Percentiles rank a stretch among this genome's conserved stretches.
Conservation (phyloP, 2,113 vertebrate genomes). For the Choloepus hoffmanni region DNA sequence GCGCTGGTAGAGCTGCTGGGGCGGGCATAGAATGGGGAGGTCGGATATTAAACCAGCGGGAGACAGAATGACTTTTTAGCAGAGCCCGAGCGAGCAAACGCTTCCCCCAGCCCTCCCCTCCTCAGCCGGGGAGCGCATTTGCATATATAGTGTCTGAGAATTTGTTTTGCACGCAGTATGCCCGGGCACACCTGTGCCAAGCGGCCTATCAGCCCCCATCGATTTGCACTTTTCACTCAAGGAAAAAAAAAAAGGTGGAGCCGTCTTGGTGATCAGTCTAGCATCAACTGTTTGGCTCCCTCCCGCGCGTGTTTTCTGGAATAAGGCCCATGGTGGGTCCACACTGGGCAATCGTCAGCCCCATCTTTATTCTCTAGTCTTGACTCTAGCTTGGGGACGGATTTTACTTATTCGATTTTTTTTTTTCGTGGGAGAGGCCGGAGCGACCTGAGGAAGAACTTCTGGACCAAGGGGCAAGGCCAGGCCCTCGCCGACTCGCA, state of each 20-base stretch:
- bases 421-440: not conserved
- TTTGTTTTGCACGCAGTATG: not conserved
- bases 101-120: not conserved
- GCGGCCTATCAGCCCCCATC: not conserved
- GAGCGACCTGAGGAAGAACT: rapidly evolving
- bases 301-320: too few relatives aligned
- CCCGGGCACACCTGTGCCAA: not conserved
- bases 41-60: slow-evolving; percentile 85
- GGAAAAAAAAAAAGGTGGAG: not conserved
- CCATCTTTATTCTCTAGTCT: not conserved
- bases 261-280: not conserved
- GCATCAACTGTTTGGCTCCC: not conserved
- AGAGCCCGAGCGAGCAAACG: slow-evolving; percentile 58
- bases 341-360: rapidly evolving
- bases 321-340: not conserved
- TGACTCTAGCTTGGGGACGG: too few relatives aligned
- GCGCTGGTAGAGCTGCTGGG: slow-evolving; percentile 75
- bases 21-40: slow-evolving; percentile 75
- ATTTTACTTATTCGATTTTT: not conserved
- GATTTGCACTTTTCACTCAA: not conserved
- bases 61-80: slow-evolving; percentile 76
- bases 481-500: not conserved
- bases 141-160: slow-evolving; percentile 73
- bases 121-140: not conserved
- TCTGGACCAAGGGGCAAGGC: not conserved